Base-by-base conservation (phyloP, 2,797 vertebrate genomes). In the Rhinatrema bivittatum region DNA sequence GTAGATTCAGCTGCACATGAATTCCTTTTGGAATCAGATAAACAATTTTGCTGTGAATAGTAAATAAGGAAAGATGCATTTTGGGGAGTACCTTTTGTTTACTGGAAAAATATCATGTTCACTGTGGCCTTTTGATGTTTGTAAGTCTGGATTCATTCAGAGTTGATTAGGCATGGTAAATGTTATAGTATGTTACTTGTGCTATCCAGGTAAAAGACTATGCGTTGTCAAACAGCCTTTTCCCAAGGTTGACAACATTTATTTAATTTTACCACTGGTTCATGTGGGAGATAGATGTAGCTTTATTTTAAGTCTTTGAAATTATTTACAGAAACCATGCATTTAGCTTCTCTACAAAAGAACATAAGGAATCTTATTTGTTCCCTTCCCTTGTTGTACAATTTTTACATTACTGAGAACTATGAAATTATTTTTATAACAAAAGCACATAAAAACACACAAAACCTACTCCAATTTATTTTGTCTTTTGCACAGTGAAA, bases 401-500 rank as follows among this genome's bases (percentile, higher is more conserved):
- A 30, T 40, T 66, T 65, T 70, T 66, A 36, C 70, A 39, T 24
- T 52, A 18, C 43, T 59, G 44, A 1, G 3, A 67, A 67, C 64
- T 61, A 46, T 31, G 53, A 60, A 43, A 21, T 36, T 76, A 63
- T 72, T 74, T 78, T 70, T 71, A 69, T 62, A 57, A 74, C 35
- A 69, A 56, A 70, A 62, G 40, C 49, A 48, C 64, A 63, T 53
- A 20, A 51, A 65, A 64, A 63, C 35, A 50, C 55, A 65, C 70
- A 68, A 75, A 74, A 53, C 51, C 60, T 61, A 64, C 60, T 74
- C 68, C 47, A 71, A 60, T 70, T 69, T 74, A 62, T 70, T 76
- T 76, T 74, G 43, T 22, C 41, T 56, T 70, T 70, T 62, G 56
- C 69, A 28, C 54, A 31, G 62, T 64, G 56, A 74, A 62, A 56